These are phyloP conservation scores for Aegotheles bennettii DNA, from an alignment of 2,113 vertebrate genomes.

Conservation along the genomic window DNA sequence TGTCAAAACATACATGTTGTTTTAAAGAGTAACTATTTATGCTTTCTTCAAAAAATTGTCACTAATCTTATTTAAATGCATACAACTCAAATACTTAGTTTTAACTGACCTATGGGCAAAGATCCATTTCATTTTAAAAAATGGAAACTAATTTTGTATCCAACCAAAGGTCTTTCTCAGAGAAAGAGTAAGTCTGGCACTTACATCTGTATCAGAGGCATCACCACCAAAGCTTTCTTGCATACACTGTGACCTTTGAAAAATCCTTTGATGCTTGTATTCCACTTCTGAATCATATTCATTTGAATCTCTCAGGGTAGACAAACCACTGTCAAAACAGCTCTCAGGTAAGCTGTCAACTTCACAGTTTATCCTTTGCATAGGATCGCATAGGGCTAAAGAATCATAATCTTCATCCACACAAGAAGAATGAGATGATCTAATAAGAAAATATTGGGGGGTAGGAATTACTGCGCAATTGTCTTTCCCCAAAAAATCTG, in stretches of 20 bases:
- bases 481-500: not conserved
- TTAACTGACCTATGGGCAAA: not conserved
- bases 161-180: not conserved
- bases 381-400: slow-evolving; percentile 90
- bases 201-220: slow-evolving; percentile 85
- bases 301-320: slow-evolving; percentile 87
- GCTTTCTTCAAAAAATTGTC: not conserved
- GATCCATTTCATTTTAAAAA: not conserved
- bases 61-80: not conserved
- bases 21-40: not conserved
- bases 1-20: not conserved
- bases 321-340: slow-evolving; percentile 92
- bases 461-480: not conserved
- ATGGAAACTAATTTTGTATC: not conserved
- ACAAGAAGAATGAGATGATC: slow-evolving; percentile 76
- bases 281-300: slow-evolving; percentile 91
- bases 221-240: slow-evolving; percentile 74
- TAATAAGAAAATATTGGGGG: slow-evolving; percentile 22
- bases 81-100: not conserved
- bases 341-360: slow-evolving; percentile 89
- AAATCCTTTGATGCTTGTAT: slow-evolving; percentile 69
- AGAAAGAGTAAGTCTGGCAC: not conserved
- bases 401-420: slow-evolving; percentile 84
- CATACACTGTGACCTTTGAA: slow-evolving; percentile 48
- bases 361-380: slow-evolving; percentile 84